Conservation (phyloP, 2,797 vertebrate species). For the Anguilla anguilla region DNA sequence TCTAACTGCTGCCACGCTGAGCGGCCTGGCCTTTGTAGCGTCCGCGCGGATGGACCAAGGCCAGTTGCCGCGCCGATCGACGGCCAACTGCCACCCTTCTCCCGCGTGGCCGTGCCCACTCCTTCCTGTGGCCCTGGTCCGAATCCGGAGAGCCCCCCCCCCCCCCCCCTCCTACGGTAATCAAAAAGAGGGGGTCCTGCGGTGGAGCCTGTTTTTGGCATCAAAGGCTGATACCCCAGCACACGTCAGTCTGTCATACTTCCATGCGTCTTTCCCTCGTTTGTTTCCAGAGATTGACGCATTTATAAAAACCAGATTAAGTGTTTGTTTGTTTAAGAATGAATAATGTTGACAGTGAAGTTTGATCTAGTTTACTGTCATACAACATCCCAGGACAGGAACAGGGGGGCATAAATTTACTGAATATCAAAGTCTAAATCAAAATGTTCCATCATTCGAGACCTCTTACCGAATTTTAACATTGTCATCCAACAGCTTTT, state of each 20-base stretch:
- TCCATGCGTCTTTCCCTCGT: background rate
- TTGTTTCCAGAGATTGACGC: background rate
- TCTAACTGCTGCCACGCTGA: slow-evolving; percentile 21
- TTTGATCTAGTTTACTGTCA: background rate
- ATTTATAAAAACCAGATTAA: background rate
- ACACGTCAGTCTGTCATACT: too few relatives aligned
- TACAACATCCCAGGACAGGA: background rate
- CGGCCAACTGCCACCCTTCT: background rate
- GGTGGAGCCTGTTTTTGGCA: background rate
- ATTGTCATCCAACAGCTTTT: too few relatives aligned
- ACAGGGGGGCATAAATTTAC: background rate
- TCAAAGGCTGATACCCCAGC: background rate
- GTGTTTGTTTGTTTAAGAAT: background rate
- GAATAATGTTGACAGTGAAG: too few relatives aligned
- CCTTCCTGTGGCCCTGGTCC: background rate
- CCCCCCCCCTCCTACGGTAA: background rate
- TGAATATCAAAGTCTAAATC: background rate
- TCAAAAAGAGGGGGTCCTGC: background rate
- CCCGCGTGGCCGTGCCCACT: background rate
- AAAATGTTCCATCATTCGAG: background rate
- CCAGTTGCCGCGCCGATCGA: background rate
- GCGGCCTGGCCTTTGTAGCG: background rate
- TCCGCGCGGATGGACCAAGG: background rate
- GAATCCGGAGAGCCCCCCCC: background rate
- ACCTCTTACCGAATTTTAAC: background rate